These are phyloP conservation scores for Pipra filicauda DNA, from an alignment of 2,113 vertebrate genomes.

Conservation along the genomic window DNA sequence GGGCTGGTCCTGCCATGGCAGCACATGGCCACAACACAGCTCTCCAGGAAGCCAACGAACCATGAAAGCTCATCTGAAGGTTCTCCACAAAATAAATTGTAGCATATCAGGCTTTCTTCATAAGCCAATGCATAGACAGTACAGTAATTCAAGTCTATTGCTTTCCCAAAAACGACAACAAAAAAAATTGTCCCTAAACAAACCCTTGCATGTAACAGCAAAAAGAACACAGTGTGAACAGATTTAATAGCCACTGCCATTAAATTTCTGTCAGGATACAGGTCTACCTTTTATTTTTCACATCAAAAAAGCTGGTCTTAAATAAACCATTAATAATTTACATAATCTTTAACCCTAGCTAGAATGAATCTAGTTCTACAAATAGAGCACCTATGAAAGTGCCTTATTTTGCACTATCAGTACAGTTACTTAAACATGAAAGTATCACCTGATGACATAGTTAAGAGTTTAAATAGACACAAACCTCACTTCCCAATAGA, in stretches of 20 bases:
- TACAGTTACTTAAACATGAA: not conserved
- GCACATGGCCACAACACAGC: not conserved
- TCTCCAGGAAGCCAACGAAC: constrained; percentile 33
- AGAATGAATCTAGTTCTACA: not conserved
- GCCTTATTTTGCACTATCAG: not conserved
- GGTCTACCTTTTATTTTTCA: not conserved
- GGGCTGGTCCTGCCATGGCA: not conserved
- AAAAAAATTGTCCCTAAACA: not conserved
- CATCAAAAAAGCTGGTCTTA: not conserved
- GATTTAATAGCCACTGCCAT: not conserved
- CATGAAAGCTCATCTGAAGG: not conserved
- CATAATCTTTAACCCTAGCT: not conserved
- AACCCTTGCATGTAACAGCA: not conserved
- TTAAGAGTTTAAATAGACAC: not conserved
- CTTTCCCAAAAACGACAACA: not conserved
- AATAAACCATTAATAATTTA: not conserved
- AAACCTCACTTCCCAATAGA: not conserved
- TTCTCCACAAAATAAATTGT: not conserved
- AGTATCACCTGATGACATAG: not conserved
- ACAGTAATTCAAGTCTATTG: not conserved
- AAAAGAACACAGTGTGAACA: not conserved
- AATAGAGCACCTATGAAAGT: not conserved
- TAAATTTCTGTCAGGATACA: not conserved
- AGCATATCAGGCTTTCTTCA: not conserved
- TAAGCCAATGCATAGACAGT: not conserved